These are phyloP conservation scores for Gorsachius goisagi DNA, from an alignment of 2,113 vertebrate genomes.

Conservation along the genomic window DNA sequence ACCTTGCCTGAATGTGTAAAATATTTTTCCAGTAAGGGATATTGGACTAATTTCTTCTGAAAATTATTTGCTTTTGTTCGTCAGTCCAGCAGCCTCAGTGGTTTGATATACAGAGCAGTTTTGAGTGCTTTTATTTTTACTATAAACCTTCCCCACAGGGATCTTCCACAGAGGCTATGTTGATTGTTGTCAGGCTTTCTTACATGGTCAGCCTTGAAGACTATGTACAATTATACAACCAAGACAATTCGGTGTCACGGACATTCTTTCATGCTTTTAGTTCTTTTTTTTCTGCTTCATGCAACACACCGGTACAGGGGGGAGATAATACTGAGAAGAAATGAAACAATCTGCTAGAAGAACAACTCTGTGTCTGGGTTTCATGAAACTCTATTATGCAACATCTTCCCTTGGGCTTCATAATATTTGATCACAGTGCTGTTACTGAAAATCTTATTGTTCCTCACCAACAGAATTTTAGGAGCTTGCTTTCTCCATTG, in stretches of 20 bases:
- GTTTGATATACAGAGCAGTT: slow-evolving; percentile 12
- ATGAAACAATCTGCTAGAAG: neutral
- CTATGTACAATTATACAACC: neutral
- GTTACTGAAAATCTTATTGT: neutral
- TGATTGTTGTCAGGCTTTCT: neutral
- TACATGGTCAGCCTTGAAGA: neutral
- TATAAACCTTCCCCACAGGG: neutral
- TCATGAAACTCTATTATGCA: neutral
- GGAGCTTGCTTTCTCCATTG: neutral
- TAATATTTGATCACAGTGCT: neutral
- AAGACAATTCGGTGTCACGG: neutral
- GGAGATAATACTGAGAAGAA: neutral
- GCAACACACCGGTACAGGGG: neutral
- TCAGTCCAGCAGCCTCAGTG: neutral
- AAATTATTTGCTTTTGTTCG: slow-evolving; percentile 2
- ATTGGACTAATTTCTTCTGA: slow-evolving; percentile 5
- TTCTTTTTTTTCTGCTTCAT: neutral
- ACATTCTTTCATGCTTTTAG: neutral
- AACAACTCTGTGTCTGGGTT: neutral
- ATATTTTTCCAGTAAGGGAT: neutral
- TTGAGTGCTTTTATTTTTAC: slow-evolving; percentile 41
- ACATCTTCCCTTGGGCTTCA: neutral
- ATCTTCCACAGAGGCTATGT: neutral
- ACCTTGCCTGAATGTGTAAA: neutral
- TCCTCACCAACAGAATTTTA: neutral